Base-by-base conservation (phyloP, 1,140 invertebrate genomes). In the Drosophila kanapiae region DNA sequence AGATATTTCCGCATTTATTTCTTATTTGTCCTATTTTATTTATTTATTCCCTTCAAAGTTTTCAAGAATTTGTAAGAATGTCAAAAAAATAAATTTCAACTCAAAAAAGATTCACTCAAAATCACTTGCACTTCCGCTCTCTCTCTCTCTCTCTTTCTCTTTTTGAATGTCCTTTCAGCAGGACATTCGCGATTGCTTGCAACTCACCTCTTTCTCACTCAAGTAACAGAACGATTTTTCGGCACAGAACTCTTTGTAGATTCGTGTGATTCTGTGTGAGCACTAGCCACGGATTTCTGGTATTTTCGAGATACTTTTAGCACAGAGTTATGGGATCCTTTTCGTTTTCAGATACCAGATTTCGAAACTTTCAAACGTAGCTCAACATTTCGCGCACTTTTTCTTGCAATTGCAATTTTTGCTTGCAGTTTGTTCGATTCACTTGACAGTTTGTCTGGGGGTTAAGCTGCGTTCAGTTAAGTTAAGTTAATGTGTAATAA, bases 201-300 rank as follows among this genome's bases (percentile, higher is more conserved):
- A 90, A 90, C 84, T 88, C 84, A 88, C 84, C 84, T 88, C 84
- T 88, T 90, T 72, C 53, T 81, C 85, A 85, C 84, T 72, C 60
- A 85, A 81, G 69, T 64, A 87, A 78, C 78, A 74, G 49, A 62
- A 54, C 53, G 54, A 59, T 37, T 72, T 69, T 71, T 70, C 71
- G 23, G 61, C 35, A 45, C 62, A 71, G 79, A 87, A 82, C 45
- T 75, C 47, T 16, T 6, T 14, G 42, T 11, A 60, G 67, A 63
- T 54, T 54, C 16, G 33, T 37, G 51, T 35, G 51, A 53, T 87
- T 74, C 53, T 51, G 54, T 42, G 49, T 65, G 49, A 61, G 69
- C 80, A 87, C 83, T 78, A 37, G 57, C 57, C 79, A 86, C 75
- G 23, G 38, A 33, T 81, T 69, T 47, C 31, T 29, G 6, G 51